Evolutionary conservation across 2,113 vertebrate species (phyloP).

Genomic region (Urocynchramus pylzowi): DNA sequence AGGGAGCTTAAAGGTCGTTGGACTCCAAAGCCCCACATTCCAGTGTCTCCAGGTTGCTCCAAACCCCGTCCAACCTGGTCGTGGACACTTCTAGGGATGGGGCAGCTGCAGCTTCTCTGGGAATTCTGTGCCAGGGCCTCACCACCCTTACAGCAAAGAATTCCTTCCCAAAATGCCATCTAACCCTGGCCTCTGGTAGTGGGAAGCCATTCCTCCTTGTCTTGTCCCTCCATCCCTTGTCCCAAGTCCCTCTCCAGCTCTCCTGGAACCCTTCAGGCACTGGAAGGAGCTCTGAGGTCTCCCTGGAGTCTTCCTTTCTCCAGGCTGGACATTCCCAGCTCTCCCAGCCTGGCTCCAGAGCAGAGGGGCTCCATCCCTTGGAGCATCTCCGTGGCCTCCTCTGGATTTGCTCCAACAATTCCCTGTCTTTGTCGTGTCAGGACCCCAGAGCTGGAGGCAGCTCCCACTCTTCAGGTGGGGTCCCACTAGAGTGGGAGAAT

Average conservation of each 20-base stretch:
- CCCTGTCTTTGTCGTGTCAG: not conserved
- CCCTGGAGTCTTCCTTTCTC: not conserved
- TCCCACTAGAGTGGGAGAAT: not conserved
- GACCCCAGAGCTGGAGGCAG: not conserved
- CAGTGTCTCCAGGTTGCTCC: accelerated
- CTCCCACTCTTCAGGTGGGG: not conserved
- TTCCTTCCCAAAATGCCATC: not conserved
- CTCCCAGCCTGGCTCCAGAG: not conserved
- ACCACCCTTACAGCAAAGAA: accelerated
- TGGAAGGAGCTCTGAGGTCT: not conserved
- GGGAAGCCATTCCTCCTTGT: not conserved
- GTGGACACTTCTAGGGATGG: not conserved
- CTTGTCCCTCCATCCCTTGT: accelerated
- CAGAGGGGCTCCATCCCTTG: not conserved
- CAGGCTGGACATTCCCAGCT: accelerated
- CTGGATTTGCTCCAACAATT: not conserved
- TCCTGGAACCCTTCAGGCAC: not conserved
- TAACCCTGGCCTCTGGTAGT: accelerated
- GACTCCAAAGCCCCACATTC: accelerated
- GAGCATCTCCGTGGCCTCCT: not conserved
- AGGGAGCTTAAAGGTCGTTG: not conserved
- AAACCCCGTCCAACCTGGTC: accelerated
- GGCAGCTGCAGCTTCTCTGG: not conserved
- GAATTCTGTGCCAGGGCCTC: accelerated
- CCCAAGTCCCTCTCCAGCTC: not conserved